A percentile compares a stretch with the other conserved stretches of the same genome.
phyloP scores from a whole-genome alignment of 2,888 invertebrate genomes.

The Ormyrus pomaceus region DNA sequence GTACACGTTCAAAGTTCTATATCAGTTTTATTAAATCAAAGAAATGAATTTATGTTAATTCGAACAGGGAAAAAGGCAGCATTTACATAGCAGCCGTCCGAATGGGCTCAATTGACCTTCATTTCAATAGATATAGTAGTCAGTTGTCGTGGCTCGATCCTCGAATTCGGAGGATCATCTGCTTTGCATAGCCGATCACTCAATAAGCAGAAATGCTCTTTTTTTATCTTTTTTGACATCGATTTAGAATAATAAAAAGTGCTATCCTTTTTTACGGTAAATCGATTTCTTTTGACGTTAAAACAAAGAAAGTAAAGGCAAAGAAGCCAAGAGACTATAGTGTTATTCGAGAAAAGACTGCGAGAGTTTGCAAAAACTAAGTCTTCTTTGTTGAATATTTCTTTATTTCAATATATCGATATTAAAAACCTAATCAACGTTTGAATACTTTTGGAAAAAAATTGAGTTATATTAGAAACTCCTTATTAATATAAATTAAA shows the following conservation, averaged over 20 bases:
- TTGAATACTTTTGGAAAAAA: neutral
- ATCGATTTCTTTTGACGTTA: slow-evolving; percentile 27
- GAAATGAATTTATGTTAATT: too few species aligned
- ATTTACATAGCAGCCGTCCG: too few species aligned
- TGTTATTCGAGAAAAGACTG: slow-evolving; percentile 11
- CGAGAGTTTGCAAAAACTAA: slow-evolving; percentile 12
- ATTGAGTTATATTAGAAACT: neutral
- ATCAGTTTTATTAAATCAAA: too few species aligned
- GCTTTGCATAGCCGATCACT: slow-evolving; percentile 4
- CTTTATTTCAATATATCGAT: neutral
- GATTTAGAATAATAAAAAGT: slow-evolving; percentile 18
- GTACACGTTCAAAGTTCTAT: too few species aligned
- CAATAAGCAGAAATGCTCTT: neutral
- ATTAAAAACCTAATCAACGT: neutral
- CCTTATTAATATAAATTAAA: too few species aligned
- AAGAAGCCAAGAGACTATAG: slow-evolving; percentile 4
- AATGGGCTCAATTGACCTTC: too few species aligned
- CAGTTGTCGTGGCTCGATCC: neutral
- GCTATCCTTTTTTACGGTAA: slow-evolving; percentile 14
- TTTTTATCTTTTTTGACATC: neutral
- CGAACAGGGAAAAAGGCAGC: too few species aligned
- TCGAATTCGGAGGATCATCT: slow-evolving; percentile 13
- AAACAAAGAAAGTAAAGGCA: neutral
- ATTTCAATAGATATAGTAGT: too few species aligned
- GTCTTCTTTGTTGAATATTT: neutral